A percentile compares a stretch with the other conserved stretches of the same genome.
Conservation (phyloP, 2,888 invertebrate species). For the Tridacna crocea region DNA sequence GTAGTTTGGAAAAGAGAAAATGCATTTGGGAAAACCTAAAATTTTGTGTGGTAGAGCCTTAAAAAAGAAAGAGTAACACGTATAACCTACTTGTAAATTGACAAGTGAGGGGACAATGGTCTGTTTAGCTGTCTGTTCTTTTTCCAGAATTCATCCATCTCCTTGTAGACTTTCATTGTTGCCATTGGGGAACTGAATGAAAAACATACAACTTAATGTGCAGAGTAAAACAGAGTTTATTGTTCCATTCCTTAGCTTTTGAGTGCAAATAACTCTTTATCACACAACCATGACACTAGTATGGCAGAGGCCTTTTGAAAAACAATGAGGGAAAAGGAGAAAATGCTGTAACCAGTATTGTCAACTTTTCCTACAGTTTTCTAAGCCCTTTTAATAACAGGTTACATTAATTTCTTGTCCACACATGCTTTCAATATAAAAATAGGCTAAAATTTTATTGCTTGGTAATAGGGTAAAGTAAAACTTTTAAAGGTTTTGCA, state of each 20-base stretch:
- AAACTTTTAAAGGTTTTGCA: no score
- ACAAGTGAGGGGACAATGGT: constrained; percentile 79
- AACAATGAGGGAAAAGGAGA: no score
- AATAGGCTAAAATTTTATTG: no score
- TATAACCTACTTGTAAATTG: constrained; percentile 78
- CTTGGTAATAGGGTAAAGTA: no score
- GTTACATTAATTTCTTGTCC: no score
- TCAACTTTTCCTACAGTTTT: not conserved
- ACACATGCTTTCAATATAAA: no score
- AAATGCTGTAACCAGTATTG: not conserved
- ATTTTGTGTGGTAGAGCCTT: not conserved
- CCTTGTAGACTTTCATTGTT: constrained; percentile 70
- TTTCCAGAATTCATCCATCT: constrained; percentile 82
- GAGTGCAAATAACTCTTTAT: not conserved
- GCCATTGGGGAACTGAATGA: constrained; percentile 63
- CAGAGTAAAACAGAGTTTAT: no score
- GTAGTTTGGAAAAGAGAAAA: no score
- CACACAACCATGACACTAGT: not conserved
- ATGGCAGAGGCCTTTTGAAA: not conserved
- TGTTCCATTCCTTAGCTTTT: not conserved
- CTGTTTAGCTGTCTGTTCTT: constrained; percentile 79
- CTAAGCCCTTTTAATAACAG: no score
- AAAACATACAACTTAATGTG: not conserved
- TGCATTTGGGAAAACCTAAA: no score
- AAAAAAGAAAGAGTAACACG: not conserved